Percentiles rank a stretch among this genome's conserved stretches.
phyloP scores from a whole-genome alignment of 2,888 invertebrate genomes.

The Drosophila villosipedis region DNA sequence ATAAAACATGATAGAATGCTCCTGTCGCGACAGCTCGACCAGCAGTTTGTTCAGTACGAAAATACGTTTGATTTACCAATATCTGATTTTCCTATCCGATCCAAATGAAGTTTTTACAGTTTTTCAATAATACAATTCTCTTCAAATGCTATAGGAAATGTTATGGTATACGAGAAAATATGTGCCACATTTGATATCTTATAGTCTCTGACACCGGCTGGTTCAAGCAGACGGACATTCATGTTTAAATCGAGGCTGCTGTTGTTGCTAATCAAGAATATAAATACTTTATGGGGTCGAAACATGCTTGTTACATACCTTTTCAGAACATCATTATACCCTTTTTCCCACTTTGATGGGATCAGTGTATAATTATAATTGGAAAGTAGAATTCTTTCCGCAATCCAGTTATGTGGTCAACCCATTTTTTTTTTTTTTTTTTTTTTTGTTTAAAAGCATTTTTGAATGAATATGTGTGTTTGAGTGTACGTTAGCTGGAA shows the following conservation, averaged over 20 bases:
- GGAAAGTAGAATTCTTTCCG: background rate
- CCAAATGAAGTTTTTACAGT: too few relatives aligned
- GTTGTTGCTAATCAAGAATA: background rate
- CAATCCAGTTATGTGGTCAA: conserved; percentile 13
- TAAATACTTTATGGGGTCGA: background rate
- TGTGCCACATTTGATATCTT: background rate
- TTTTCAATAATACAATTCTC: too few relatives aligned
- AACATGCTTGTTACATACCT: background rate
- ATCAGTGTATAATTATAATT: conserved; percentile 1
- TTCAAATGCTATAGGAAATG: too few relatives aligned
- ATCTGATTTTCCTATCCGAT: background rate
- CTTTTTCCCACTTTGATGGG: background rate
- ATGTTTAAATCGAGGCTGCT: background rate
- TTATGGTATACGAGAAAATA: too few relatives aligned
- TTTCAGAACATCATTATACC: background rate
- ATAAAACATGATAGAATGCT: background rate
- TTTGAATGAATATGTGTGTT: background rate
- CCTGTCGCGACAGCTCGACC: background rate
- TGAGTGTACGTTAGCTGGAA: background rate
- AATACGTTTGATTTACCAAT: background rate
- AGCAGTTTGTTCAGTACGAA: background rate
- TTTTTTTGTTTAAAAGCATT: background rate
- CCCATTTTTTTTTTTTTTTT: background rate
- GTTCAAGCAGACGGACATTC: background rate
- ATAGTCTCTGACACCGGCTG: background rate